phyloP scores from a whole-genome alignment of 2,888 invertebrate species.

The Syrista parreyssii region DNA sequence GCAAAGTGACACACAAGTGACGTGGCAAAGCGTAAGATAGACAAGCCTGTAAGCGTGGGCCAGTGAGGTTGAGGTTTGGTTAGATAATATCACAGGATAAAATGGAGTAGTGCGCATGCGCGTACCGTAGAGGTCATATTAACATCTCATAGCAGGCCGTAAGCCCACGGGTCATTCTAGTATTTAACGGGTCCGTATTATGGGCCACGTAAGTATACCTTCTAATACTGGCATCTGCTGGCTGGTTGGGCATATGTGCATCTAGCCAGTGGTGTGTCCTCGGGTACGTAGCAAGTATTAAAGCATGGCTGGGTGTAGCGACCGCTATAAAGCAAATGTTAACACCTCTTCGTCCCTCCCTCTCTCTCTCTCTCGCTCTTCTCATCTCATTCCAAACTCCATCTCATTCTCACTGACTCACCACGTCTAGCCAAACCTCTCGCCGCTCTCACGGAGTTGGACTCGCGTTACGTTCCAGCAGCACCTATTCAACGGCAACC shows the following conservation, averaged over 20 bases:
- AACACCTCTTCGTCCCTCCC: constrained; percentile 40
- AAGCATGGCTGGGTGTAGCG: constrained; percentile 46
- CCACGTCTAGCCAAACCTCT: neutral
- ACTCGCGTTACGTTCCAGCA: constrained; percentile 36
- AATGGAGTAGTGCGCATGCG: constrained; percentile 28
- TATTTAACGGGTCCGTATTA: constrained; percentile 56
- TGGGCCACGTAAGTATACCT: constrained; percentile 24
- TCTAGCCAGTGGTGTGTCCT: neutral
- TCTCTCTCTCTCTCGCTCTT: constrained; percentile 20
- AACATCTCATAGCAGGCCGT: constrained; percentile 54
- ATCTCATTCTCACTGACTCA: constrained; percentile 16
- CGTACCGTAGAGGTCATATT: constrained; percentile 43
- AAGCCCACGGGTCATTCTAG: constrained; percentile 52
- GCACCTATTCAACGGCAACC: constrained; percentile 24
- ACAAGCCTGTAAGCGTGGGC: neutral
- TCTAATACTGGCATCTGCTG: constrained; percentile 27
- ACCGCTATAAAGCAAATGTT: constrained; percentile 56
- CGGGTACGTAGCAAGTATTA: constrained; percentile 38
- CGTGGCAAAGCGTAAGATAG: neutral
- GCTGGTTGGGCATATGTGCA: neutral
- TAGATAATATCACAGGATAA: neutral
- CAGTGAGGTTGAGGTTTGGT: neutral
- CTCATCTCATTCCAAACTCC: constrained; percentile 10
- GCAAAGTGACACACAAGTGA: constrained; percentile 4
- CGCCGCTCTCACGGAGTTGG: constrained; percentile 7